Base-by-base conservation (phyloP, 2,113 vertebrate genomes). In the Cacatua alba region DNA sequence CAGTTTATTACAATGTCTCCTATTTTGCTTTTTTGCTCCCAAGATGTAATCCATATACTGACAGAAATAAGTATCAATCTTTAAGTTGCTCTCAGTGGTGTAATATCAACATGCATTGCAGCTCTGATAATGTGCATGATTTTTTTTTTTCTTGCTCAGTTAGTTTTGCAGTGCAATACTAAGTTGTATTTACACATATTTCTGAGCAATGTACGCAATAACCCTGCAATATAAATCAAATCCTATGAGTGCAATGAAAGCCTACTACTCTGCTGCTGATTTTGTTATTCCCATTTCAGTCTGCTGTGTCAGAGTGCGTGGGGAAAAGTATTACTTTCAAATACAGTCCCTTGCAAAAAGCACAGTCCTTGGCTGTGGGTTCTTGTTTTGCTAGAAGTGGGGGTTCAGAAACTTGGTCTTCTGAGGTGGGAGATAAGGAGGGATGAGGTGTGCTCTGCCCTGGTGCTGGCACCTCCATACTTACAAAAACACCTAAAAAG, bases 181-280 rank as follows among this genome's bases (percentile, higher is more conserved):
- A 10, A 48, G 21, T 8, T 65, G 80, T 25, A 41, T 69, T 92
- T 33, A 9, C 49, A 55, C 41, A 5, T 64, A 26, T 82, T 81
- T 39, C 46, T 28, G 41, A 55, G 57, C 41, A 2, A 3, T 7
- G n/a, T 3, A 28, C 8, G 1, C 0, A 5, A 25, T 41, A 13
- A 79, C 71, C 67, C 87, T 94, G 59, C 35, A 12, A 28, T 59
- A 83, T 78, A 77, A 93, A 91, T 92, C 60, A 88, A 70, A 93
- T 44, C 86, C 92, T 91, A 83, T 44, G 62, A 31, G 21, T 5
- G 51, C 88, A 39, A 35, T 24, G 82, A 75, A 80, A 64, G 10
- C 57, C 53, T 68, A 31, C 44, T 37, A 11, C 18, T 78, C 62
- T 62, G 59, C 70, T 86, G 10, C 4, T 28, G 39, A 9, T n/a